Conservation (phyloP, 2,113 vertebrate genomes). For the Columba livia region DNA sequence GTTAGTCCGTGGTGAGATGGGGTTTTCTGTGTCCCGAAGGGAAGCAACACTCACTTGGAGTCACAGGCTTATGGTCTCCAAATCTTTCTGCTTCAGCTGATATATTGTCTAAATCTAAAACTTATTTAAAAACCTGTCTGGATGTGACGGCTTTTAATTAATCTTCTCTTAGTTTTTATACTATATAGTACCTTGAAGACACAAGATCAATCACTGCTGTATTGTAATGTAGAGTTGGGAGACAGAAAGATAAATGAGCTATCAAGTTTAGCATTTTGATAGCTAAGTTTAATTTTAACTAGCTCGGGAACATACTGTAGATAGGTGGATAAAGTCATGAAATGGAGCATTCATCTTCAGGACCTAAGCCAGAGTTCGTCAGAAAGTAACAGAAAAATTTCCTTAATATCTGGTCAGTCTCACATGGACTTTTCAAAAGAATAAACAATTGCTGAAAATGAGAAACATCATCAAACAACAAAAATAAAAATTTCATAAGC, state of each 20-base stretch:
- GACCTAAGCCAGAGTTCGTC: background rate
- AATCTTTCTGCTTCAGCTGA: slow-evolving; percentile 82
- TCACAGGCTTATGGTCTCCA: slow-evolving; percentile 60
- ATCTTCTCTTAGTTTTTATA: slow-evolving; percentile 86
- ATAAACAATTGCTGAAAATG: background rate
- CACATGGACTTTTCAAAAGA: background rate
- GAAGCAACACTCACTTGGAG: slow-evolving; percentile 53
- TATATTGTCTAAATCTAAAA: slow-evolving; percentile 87
- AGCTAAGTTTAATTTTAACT: slow-evolving; percentile 86
- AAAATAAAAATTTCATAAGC: background rate
- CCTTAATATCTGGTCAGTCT: background rate
- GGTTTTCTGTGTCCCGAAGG: slow-evolving; percentile 56
- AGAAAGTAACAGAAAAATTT: slow-evolving; percentile 42
- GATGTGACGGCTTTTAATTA: slow-evolving; percentile 84
- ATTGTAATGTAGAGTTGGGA: slow-evolving; percentile 79
- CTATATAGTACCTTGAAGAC: slow-evolving; percentile 85
- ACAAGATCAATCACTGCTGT: slow-evolving; percentile 84
- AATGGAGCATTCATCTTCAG: slow-evolving; percentile 47
- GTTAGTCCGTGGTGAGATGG: slow-evolving; percentile 3
- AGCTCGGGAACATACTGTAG: slow-evolving; percentile 79
- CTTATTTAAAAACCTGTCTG: slow-evolving; percentile 88
- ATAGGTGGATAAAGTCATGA: slow-evolving; percentile 74
- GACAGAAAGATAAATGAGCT: slow-evolving; percentile 89
- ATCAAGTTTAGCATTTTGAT: slow-evolving; percentile 85
- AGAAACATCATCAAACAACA: background rate